Percentiles rank a stretch among this genome's conserved stretches.
phyloP scores from a whole-genome alignment of 2,888 invertebrate species.

The Nysson spinosus region DNA sequence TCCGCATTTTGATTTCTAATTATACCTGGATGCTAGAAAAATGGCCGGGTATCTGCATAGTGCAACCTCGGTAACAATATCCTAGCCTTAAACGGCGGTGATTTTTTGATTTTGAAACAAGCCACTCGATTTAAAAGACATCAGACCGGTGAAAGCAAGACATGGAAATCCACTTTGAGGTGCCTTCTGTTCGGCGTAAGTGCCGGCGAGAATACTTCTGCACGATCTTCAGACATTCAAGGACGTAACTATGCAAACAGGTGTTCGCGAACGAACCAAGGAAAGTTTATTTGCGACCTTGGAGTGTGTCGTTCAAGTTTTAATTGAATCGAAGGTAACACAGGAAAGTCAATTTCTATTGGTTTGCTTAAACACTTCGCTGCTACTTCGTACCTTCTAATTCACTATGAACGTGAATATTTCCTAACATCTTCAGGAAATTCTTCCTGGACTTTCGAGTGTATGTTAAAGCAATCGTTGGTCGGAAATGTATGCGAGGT shows the following conservation, averaged over 20 bases:
- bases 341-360: slow-evolving; percentile 17
- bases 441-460: too few relatives aligned
- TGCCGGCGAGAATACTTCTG: slow-evolving; percentile 36
- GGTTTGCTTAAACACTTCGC: background rate
- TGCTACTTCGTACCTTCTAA: background rate
- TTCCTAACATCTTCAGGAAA: too few relatives aligned
- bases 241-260: slow-evolving; percentile 53
- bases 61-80: background rate
- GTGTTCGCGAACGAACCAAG: slow-evolving; percentile 26
- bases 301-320: slow-evolving; percentile 22
- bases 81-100: background rate
- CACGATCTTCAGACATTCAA: slow-evolving; percentile 47
- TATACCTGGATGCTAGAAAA: background rate
- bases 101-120: slow-evolving; percentile 14
- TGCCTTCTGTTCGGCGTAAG: slow-evolving; percentile 30
- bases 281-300: slow-evolving; percentile 48
- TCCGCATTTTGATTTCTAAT: too few relatives aligned
- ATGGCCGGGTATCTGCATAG: background rate
- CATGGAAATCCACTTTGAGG: slow-evolving; percentile 54
- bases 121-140: slow-evolving; percentile 49
- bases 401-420: background rate
- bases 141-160: slow-evolving; percentile 44
- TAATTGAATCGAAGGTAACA: slow-evolving; percentile 3
- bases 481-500: too few relatives aligned
- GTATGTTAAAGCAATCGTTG: too few relatives aligned